Base-by-base conservation (phyloP, 1,140 invertebrate species). In the Protaetia brevitarsis region DNA sequence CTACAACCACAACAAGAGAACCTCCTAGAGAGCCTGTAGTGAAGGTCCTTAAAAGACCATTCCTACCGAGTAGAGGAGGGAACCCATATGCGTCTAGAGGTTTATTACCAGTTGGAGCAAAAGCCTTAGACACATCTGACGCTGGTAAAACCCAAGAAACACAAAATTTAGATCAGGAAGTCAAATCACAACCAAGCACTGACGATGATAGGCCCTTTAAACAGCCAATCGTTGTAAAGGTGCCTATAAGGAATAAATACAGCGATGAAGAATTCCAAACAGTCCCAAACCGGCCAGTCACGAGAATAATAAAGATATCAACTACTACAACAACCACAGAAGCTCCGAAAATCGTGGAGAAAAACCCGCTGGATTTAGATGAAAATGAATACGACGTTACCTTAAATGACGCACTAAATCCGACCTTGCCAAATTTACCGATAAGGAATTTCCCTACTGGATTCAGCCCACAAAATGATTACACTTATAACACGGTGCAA, bases 381-480 rank as follows among this genome's bases (percentile, higher is more conserved):
- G 72, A 90, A 72, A 89, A 86, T 70, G 90, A 92, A 69, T 92
- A 92, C 71, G 90, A 93, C 74, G 88, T 90, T 0, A 88, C 88
- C 0, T 70, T 91, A 21, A 92, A 93, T 70, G 90, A 93, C 74
- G 90, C 90, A 0, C 74, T 92, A 6, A 88, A 89, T 63, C 90
- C 90, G 3, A 89, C 85, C 41, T 73, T 90, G 63, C 75, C 78
- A 34, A 79, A 79, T 73, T 66, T 79, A 36, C 78, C 78, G 34
- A 67, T 76, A 16, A 51, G 76, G 45, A 69, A 66, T 23, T 75
- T 71, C 34, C 77, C 77, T 3, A 71, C 74, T 3, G 76, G 76
- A 7, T 79, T 79, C 68, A 74, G 72, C 64, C 56, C 68, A 11
- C 66, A 63, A 1, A 71, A 67, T 19, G 76, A 74, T 63, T 73